Percentiles rank a stretch among this genome's conserved stretches.
phyloP scores from a whole-genome alignment of 2,888 invertebrate genomes.

The Thysanoteuthis rhombus region DNA sequence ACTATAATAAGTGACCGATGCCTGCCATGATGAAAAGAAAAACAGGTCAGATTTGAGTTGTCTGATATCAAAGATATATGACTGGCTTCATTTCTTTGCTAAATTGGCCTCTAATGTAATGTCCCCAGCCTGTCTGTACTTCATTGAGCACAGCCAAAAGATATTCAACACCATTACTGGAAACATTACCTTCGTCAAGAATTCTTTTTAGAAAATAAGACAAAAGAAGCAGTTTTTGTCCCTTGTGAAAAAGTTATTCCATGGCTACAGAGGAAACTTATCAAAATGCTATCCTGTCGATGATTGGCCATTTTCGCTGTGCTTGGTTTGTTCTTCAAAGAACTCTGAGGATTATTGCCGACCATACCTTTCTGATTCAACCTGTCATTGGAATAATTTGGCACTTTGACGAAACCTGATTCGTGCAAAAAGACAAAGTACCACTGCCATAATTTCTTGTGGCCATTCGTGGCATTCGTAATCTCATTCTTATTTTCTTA shows the following conservation, averaged over 20 bases:
- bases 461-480: neutral
- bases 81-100: neutral
- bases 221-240: neutral
- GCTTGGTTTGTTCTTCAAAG: neutral
- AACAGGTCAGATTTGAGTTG: neutral
- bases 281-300: neutral
- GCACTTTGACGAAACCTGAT: neutral
- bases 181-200: neutral
- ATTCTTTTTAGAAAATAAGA: neutral
- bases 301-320: neutral
- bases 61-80: neutral
- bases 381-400: neutral
- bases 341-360: neutral
- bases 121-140: neutral
- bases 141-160: neutral
- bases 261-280: neutral
- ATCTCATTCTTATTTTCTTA: neutral
- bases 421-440: neutral
- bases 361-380: neutral
- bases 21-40: neutral
- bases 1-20: neutral
- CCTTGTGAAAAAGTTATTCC: neutral
- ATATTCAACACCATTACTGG: neutral
- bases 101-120: neutral
- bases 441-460: neutral